Evolutionary conservation across 2,113 vertebrate genomes (phyloP).

Genomic region (Hippotragus niger): DNA sequence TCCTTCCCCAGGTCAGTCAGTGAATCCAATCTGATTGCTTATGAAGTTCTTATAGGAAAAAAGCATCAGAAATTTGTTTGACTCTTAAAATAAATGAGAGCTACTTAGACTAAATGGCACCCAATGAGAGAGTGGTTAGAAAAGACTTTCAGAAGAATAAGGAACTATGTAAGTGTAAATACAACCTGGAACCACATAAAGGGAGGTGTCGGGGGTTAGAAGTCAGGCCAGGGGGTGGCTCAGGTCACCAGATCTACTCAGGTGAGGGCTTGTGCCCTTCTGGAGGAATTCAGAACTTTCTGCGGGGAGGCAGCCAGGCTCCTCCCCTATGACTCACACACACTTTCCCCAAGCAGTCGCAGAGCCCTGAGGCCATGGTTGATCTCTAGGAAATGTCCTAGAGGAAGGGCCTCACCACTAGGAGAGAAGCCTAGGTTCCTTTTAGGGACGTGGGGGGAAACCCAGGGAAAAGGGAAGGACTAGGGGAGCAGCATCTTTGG

Average conservation of each 20-base stretch:
- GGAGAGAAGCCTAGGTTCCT: background rate
- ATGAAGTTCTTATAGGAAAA: background rate
- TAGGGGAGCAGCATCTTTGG: background rate
- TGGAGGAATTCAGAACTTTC: background rate
- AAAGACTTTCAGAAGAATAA: background rate
- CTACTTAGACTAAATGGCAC: background rate
- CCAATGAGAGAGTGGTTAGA: background rate
- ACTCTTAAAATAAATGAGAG: constrained; percentile 39
- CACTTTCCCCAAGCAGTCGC: background rate
- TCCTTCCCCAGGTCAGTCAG: background rate
- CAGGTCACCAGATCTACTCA: background rate
- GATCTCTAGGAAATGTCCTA: background rate
- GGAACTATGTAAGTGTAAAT: background rate
- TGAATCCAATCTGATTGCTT: background rate
- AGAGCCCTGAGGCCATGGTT: background rate
- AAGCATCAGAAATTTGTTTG: constrained; percentile 2
- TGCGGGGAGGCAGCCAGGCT: background rate
- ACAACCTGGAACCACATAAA: background rate
- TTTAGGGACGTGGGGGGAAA: background rate
- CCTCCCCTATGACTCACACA: background rate
- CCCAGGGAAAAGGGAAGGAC: background rate
- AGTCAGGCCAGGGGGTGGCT: background rate
- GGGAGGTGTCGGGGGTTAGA: background rate
- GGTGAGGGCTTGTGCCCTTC: background rate
- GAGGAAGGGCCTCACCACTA: background rate